Percentiles rank a stretch among this genome's conserved stretches.
These are phyloP conservation scores for Phrynosoma blainvillii DNA, from an alignment of 2,113 vertebrate species.

Conservation along the genomic window DNA sequence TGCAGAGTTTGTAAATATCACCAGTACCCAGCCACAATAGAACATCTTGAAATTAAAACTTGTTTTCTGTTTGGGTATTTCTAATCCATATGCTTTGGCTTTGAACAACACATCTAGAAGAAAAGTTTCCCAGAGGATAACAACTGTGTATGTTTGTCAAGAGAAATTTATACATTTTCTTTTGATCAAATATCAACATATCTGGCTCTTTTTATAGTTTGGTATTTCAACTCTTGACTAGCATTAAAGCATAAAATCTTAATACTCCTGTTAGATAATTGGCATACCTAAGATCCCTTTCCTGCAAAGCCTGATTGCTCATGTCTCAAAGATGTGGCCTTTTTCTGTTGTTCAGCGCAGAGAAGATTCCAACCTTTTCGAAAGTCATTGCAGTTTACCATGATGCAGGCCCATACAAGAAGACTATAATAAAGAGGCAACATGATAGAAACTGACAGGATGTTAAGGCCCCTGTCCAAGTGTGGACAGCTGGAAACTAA, in stretches of 20 bases:
- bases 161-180: not conserved
- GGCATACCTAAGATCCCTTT: slow-evolving; percentile 60
- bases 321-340: slow-evolving; percentile 44
- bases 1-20: slow-evolving; percentile 37
- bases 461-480: slow-evolving; percentile 63
- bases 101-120: not conserved
- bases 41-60: slow-evolving; percentile 36
- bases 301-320: slow-evolving; percentile 44
- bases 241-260: slow-evolving; percentile 57
- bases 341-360: slow-evolving; percentile 28
- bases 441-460: slow-evolving; percentile 69
- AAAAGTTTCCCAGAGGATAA: slow-evolving; percentile 40
- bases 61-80: not conserved
- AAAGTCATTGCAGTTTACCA: slow-evolving; percentile 61
- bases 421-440: slow-evolving; percentile 60
- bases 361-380: slow-evolving; percentile 49
- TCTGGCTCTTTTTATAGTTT: slow-evolving; percentile 20
- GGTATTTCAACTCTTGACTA: slow-evolving; percentile 38
- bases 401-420: slow-evolving; percentile 46
- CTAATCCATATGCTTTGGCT: slow-evolving; percentile 14
- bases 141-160: not conserved
- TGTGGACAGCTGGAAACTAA: slow-evolving; percentile 69
- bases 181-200: not conserved
- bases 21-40: not conserved
- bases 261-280: slow-evolving; percentile 62